Evolutionary conservation across 2,797 vertebrate genomes (phyloP).

Genomic region (Ctenopoma kingsleyae): DNA sequence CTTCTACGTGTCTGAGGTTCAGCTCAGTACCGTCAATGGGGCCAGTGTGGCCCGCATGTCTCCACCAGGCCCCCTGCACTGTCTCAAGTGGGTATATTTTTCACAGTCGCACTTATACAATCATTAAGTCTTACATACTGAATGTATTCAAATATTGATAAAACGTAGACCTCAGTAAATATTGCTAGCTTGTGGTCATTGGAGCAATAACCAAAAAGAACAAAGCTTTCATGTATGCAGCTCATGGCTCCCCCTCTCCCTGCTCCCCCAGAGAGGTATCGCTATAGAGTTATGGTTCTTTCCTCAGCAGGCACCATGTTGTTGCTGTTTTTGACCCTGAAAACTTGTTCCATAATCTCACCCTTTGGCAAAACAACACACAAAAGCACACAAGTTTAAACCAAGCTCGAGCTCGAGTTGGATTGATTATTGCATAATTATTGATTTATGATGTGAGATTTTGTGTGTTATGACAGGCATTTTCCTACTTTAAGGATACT

Average conservation of each 20-base stretch:
- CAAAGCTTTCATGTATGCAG: slow-evolving; percentile 3
- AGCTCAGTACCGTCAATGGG: slow-evolving; percentile 93
- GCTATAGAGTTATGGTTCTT: slow-evolving; percentile 7
- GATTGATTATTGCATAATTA: background rate
- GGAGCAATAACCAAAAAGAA: slow-evolving; percentile 1
- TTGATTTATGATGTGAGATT: background rate
- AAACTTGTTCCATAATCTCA: slow-evolving; percentile 28
- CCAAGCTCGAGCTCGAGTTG: slow-evolving; percentile 1
- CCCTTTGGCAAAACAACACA: slow-evolving; percentile 12
- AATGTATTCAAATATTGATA: background rate
- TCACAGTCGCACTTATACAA: background rate
- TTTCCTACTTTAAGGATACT: background rate
- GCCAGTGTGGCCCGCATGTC: slow-evolving; percentile 90
- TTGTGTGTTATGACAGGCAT: background rate
- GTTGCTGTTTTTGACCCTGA: slow-evolving; percentile 32
- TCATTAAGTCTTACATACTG: background rate
- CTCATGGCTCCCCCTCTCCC: background rate
- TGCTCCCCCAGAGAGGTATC: background rate
- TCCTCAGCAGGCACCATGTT: slow-evolving; percentile 9
- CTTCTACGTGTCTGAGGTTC: slow-evolving; percentile 95
- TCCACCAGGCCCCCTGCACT: slow-evolving; percentile 93
- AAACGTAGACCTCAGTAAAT: background rate
- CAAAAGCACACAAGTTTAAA: background rate
- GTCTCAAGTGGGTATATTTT: slow-evolving; percentile 90
- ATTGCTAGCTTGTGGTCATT: background rate